phyloP scores from a whole-genome alignment of 2,888 invertebrate genomes.

The Phrixothrix hirtus region DNA sequence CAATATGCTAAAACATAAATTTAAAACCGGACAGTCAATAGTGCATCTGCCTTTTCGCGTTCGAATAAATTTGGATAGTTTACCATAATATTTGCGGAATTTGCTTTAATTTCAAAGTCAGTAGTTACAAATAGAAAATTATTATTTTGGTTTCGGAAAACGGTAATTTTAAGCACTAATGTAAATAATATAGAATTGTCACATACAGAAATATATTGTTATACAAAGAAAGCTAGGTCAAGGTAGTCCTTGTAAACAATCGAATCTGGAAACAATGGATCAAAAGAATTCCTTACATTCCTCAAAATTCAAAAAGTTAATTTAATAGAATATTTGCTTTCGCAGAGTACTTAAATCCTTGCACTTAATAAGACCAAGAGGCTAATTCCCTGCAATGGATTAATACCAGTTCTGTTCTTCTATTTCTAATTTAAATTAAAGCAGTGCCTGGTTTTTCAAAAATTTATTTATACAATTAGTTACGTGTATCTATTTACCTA shows the following conservation, averaged over 20 bases:
- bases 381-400: too few species aligned
- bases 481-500: not conserved
- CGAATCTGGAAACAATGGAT: constrained; percentile 43
- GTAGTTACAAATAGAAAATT: not conserved
- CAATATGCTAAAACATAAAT: constrained; percentile 29
- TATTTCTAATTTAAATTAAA: too few species aligned
- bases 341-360: too few species aligned
- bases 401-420: too few species aligned
- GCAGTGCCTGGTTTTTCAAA: not conserved
- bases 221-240: constrained; percentile 48
- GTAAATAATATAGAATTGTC: too few species aligned
- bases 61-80: constrained; percentile 42
- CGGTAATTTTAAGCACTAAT: too few species aligned
- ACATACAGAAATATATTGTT: not conserved
- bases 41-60: constrained; percentile 32
- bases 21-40: constrained; percentile 25
- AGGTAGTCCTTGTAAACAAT: constrained; percentile 45
- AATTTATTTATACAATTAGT: not conserved
- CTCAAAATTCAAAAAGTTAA: constrained; percentile 18
- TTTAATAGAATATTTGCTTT: too few species aligned
- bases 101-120: constrained; percentile 6
- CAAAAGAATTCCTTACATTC: constrained; percentile 37
- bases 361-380: too few species aligned
- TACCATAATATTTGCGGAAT: constrained; percentile 43
- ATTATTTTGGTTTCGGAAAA: too few species aligned